Percentiles rank a stretch among this genome's conserved stretches.
phyloP scores from a whole-genome alignment of 2,113 vertebrate genomes.

The Chamaetylas fuelleborni region DNA sequence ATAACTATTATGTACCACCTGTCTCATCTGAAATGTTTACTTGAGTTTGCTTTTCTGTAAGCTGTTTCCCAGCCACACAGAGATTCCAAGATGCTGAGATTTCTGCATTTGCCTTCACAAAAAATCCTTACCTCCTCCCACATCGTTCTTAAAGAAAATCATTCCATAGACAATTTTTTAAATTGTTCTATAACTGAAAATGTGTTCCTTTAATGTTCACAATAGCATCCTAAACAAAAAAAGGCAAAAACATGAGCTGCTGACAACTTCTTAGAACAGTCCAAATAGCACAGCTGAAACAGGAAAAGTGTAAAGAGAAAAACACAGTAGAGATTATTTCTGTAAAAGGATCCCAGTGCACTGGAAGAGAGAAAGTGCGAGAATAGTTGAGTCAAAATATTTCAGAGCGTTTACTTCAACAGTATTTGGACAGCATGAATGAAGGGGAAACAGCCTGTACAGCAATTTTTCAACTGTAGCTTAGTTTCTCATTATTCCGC shows the following conservation, averaged over 20 bases:
- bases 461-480: background rate
- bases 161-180: background rate
- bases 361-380: background rate
- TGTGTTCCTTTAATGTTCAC: background rate
- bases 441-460: background rate
- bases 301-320: background rate
- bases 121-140: background rate
- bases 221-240: background rate
- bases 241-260: background rate
- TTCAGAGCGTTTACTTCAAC: background rate
- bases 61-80: background rate
- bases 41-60: constrained; percentile 23
- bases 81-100: background rate
- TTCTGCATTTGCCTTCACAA: background rate
- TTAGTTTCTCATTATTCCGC: background rate
- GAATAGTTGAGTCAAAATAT: background rate
- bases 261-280: background rate
- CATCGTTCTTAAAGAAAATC: background rate
- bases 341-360: background rate
- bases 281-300: background rate
- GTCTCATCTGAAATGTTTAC: constrained; percentile 19
- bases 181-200: background rate
- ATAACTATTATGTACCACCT: background rate
- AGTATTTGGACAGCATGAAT: background rate
- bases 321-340: background rate